Conservation (phyloP, 2,113 vertebrate species). For the Chamaetylas fuelleborni region DNA sequence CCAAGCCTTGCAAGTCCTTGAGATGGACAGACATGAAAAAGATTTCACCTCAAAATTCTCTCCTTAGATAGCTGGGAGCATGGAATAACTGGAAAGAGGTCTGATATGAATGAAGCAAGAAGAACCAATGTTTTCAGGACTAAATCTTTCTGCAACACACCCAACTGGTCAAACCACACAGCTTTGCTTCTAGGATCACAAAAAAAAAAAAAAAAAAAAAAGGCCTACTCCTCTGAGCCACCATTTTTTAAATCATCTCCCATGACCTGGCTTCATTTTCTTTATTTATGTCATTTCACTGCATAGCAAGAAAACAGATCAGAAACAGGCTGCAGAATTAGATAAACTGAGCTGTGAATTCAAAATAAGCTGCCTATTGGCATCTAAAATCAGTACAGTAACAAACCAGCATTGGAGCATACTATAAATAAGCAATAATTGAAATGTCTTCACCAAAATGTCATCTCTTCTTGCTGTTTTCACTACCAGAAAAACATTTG, state of each 20-base stretch:
- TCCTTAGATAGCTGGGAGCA: not conserved
- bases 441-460: not conserved
- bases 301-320: not conserved
- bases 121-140: not conserved
- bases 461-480: not conserved
- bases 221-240: not conserved
- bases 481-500: not conserved
- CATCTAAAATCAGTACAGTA: not conserved
- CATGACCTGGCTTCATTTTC: not conserved
- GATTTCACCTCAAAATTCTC: not conserved
- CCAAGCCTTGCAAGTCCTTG: not conserved
- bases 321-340: not conserved
- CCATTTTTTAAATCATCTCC: not conserved
- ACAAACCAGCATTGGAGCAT: not conserved
- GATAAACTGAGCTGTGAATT: not conserved
- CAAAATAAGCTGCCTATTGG: not conserved
- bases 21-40: rapidly evolving
- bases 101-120: not conserved
- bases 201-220: not conserved
- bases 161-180: not conserved
- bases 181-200: not conserved
- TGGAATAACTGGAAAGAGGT: not conserved
- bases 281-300: not conserved
- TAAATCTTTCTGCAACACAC: not conserved
- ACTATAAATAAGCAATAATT: not conserved